Evolutionary conservation across 2,113 vertebrate species (phyloP), one percentile per base, ranked within the genome.

Genomic region (Isichthys henryi): DNA sequence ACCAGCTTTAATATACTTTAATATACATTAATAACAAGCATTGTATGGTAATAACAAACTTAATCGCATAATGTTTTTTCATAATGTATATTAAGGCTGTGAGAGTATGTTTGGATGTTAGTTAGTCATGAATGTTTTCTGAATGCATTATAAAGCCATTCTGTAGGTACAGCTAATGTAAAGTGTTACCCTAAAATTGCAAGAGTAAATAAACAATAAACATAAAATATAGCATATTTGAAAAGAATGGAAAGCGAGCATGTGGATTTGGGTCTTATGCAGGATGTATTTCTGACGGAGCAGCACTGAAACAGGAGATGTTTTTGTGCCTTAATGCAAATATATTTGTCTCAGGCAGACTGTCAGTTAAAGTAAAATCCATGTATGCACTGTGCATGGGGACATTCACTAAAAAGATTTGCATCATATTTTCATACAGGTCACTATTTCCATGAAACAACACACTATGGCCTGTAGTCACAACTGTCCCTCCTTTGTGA

Each of bases 351-450:
- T 87, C 17, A 53, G 15, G 87, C 53, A 74, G n/a, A 62, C 58
- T 49, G 62, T 27, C 27, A 43, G 31, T 80, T 43, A 80, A 80
- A 43, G n/a, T 80, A 35, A 53, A 56, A 87, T 8, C 23, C 9
- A 53, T 17, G n/a, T 52, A 45, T 45, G 80, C 43, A 13, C 23
- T 53, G 27, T 87, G 27, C 49, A 7, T 56, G 31, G 9, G 13
- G 5, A 48, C 48, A 87, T 87, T 35, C 11, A 5, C n/a, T 27
- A 2, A 45, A 6, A 52, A 1, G 11, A 83, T 89, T 89, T 89
- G 88, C 74, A 89, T 89, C 49, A 39, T 50, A 89, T 89, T 89
- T 89, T 80, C 88, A 56, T 89, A 82, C 31, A 50, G 50, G 74
- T 83, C 88, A 89, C 50, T 46, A 43, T 89, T 88, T 88, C 66